Base-by-base conservation (phyloP, 2,113 vertebrate species). In the Macrotus californicus region DNA sequence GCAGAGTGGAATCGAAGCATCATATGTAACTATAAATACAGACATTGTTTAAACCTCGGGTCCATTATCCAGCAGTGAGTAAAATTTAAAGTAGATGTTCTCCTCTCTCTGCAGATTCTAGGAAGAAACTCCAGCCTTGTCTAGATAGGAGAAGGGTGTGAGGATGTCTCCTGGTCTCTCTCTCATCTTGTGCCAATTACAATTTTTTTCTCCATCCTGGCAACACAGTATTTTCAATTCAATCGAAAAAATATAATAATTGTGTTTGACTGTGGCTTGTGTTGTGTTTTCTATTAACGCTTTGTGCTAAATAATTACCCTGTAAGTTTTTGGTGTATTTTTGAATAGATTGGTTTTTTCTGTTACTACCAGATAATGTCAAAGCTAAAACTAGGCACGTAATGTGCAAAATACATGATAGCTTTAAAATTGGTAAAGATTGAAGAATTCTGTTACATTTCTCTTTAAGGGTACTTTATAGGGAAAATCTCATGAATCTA, bases 271-370 rank as follows among this genome's bases (percentile, higher is more conserved):
- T 93, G 80, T 91, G 83, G 41, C 77, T 79, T 89, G 72, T 94
- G 43, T 89, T 91, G 43, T 91, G 59, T 95, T 85, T 93, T 85
- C 79, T 96, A 43, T 82, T 93, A 89, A 84, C 56, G 88, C 88
- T 85, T 80, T 86, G 59, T 89, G 50, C 72, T 76, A 69, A 89
- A 93, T 91, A 93, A 93, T 91, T 77, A 84, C 48, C 48, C 67
- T 81, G 93, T 91, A 79, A 46, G 64, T 90, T 94, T 82, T 72
- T 75, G 79, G 72, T 64, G 0, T 94, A 87, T 87, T 91, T 96
- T 93, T 24, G 91, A 66, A 61, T 76, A 75, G 66, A 76, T 36
- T 73, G 24, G 67, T 76, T 93, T 66, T 93, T 72, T 83, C 87
- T 84, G 64, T 73, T 52, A 73, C 64, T 76, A n/a, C 43, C 41